These are phyloP conservation scores for Penaeus japonicus DNA, from an alignment of 1,140 invertebrate genomes.

Conservation along the genomic window DNA sequence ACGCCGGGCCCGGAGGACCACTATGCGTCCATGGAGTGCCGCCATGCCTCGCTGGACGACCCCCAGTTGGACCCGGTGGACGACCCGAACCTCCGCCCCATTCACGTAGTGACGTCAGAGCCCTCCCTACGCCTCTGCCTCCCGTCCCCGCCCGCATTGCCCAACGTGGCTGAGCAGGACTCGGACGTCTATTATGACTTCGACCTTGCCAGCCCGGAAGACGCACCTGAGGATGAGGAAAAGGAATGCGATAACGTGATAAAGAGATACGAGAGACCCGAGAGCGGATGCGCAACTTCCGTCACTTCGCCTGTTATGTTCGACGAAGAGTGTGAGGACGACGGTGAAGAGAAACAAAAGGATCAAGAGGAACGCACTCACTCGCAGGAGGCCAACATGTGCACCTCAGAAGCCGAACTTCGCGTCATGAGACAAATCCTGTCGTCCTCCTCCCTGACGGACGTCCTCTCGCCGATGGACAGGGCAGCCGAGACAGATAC, in stretches of 20 bases:
- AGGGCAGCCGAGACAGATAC: neutral
- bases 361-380: slow-evolving; percentile 11
- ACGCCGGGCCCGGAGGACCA: slow-evolving; percentile 35
- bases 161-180: slow-evolving; percentile 44
- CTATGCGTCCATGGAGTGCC: slow-evolving; percentile 42
- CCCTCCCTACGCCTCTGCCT: slow-evolving; percentile 51
- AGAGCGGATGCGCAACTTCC: slow-evolving; percentile 59
- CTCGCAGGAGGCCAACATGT: slow-evolving; percentile 26
- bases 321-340: slow-evolving; percentile 36
- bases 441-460: slow-evolving; percentile 33
- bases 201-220: slow-evolving; percentile 54
- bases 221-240: slow-evolving; percentile 21
- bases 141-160: slow-evolving; percentile 26
- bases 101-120: slow-evolving; percentile 58
- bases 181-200: slow-evolving; percentile 58
- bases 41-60: slow-evolving; percentile 46
- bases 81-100: slow-evolving; percentile 35
- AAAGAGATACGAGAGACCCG: slow-evolving; percentile 44
- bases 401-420: slow-evolving; percentile 49
- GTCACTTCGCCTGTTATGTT: slow-evolving; percentile 58
- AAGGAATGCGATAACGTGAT: neutral
- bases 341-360: neutral
- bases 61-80: slow-evolving; percentile 21
- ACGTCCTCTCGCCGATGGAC: neutral
- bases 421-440: slow-evolving; percentile 53